phyloP scores from a whole-genome alignment of 1,140 invertebrate species.

The Uloborus diversus region DNA sequence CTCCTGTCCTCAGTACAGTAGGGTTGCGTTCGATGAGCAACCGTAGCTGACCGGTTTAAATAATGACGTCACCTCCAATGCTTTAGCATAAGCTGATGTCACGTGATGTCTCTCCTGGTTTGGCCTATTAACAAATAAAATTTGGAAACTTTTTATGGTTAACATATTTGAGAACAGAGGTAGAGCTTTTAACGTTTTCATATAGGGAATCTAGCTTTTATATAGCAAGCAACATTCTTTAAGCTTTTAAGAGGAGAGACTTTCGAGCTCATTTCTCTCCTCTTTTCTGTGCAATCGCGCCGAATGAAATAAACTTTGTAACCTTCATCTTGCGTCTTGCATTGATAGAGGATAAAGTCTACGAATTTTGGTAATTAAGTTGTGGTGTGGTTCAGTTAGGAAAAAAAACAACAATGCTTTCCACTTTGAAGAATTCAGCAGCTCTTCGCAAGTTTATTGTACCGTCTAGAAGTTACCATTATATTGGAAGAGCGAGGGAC shows the following conservation, averaged over 20 bases:
- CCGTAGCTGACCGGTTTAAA: too few relatives aligned
- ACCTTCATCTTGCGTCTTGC: not conserved
- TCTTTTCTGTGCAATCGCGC: too few relatives aligned
- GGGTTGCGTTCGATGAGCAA: too few relatives aligned
- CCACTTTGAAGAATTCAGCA: constrained; percentile 3
- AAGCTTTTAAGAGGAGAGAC: not conserved
- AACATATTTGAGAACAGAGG: too few relatives aligned
- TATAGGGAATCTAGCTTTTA: too few relatives aligned
- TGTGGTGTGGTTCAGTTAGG: not conserved
- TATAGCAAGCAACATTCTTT: not conserved
- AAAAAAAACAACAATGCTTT: constrained; percentile 20
- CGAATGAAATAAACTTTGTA: not conserved
- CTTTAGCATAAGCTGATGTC: too few relatives aligned
- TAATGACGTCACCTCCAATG: too few relatives aligned
- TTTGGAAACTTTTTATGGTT: too few relatives aligned
- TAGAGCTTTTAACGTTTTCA: too few relatives aligned
- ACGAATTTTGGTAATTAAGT: not conserved
- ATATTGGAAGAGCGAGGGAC: constrained; percentile 11
- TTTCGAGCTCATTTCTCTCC: not conserved
- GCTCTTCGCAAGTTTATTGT: not conserved
- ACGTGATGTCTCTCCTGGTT: too few relatives aligned
- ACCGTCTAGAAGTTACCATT: constrained; percentile 11
- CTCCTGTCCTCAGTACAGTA: too few relatives aligned
- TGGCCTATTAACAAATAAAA: too few relatives aligned
- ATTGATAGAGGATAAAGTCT: not conserved